These are phyloP conservation scores for Nycticorax nycticorax DNA, from an alignment of 2,113 vertebrate genomes.

Conservation along the genomic window DNA sequence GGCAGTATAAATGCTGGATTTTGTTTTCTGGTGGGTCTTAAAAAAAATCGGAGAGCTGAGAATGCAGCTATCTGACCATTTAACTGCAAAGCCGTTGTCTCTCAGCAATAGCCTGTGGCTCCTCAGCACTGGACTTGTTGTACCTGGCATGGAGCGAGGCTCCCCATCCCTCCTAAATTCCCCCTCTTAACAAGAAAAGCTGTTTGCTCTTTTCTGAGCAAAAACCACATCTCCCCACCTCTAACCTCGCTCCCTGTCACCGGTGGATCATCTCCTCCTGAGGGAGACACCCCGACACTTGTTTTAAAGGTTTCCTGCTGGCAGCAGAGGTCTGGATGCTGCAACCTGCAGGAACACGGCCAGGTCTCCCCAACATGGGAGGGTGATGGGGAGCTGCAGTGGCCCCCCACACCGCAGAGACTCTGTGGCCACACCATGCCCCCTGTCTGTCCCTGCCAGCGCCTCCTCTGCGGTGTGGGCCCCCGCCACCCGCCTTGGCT, in stretches of 20 bases:
- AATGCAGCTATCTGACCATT: not conserved
- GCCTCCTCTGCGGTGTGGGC: fast-evolving
- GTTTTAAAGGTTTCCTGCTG: conserved; percentile 27
- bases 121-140: not conserved
- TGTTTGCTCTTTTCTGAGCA: not conserved
- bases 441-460: not conserved
- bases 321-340: conserved; percentile 10
- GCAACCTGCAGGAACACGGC: fast-evolving
- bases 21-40: not conserved
- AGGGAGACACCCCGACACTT: not conserved
- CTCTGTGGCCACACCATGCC: fast-evolving
- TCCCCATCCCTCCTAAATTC: not conserved
- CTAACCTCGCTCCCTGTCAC: not conserved
- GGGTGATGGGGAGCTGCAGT: fast-evolving
- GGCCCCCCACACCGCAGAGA: fast-evolving
- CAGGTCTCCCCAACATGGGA: fast-evolving
- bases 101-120: not conserved
- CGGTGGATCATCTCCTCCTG: not conserved
- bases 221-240: not conserved
- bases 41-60: not conserved
- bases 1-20: not conserved
- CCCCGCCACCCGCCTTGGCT: not conserved
- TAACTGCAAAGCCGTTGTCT: not conserved
- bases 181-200: not conserved
- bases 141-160: not conserved